Evolutionary conservation across 2,113 vertebrate species (phyloP), one percentile per base, ranked within the genome.

Genomic region (Aix galericulata): DNA sequence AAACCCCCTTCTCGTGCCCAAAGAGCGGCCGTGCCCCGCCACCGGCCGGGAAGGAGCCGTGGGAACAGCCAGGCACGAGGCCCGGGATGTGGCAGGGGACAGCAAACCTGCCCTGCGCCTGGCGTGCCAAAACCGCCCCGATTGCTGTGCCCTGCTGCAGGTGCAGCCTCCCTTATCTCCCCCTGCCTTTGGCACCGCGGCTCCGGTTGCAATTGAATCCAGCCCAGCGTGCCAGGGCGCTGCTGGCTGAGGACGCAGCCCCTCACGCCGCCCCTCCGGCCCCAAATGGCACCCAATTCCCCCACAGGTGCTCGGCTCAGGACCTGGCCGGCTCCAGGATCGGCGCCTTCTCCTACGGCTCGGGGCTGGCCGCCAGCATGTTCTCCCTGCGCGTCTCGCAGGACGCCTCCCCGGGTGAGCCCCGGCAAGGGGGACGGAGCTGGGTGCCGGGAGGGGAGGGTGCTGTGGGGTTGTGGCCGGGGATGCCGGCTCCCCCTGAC

Each of bases 291-390:
- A 63, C 66, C 29, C 48, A 17, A 50, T 5, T 23, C 25, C 11
- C 0, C 25, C 13, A 0, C 53, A 98, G 98, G 16, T 94, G 91
- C 56, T 97, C 98, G 5, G 97, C 97, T 2, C 96, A 86, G 48
- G 97, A 98, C 12, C 58, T 98, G 93, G 98, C 98, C 0, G 98
- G 98, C 34, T 97, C 96, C 83, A 95, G 98, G 76, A 98, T 98
- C 0, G 98, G 98, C 0, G 97, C 97, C 42, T 98, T 98, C 91
- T 98, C 98, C 80, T 98, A 98, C 0, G 98, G 98, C 91, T 98
- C 98, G 0, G 98, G 98, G 11, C 95, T 98, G 88, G 97, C 98
- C 0, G 98, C 98, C 67, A 98, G 98, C 89, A 95, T 98, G 74
- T 98, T 98, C 76, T 98, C 98, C 25, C 89, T 98, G 29, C 94